phyloP scores from a whole-genome alignment of 2,797 vertebrate genomes.

The Mustela erminea region DNA sequence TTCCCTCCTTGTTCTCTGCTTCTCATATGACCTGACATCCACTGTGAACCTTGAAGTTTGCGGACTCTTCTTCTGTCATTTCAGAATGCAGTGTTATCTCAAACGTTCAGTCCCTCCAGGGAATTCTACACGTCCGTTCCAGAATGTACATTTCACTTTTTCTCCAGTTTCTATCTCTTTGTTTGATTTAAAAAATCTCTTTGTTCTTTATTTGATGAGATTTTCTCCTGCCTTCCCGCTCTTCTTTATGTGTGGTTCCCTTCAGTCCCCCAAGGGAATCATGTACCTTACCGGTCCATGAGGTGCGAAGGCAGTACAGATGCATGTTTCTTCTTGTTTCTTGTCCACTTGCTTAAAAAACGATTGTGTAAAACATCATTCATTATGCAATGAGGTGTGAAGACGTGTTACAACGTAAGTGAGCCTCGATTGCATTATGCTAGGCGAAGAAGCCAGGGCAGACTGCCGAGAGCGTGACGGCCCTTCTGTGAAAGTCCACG shows the following conservation, averaged over 20 bases:
- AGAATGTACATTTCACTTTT: not conserved
- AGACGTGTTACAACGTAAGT: not conserved
- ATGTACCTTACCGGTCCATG: not conserved
- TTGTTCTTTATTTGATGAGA: not conserved
- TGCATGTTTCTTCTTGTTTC: not conserved
- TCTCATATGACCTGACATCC: not conserved
- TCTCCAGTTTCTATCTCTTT: not conserved
- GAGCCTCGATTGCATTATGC: not conserved
- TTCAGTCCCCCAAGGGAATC: not conserved
- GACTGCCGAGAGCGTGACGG: not conserved
- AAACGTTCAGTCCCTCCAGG: not conserved
- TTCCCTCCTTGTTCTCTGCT: not conserved
- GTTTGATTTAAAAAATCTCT: not conserved
- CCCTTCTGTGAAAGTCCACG: not conserved
- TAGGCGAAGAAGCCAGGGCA: not conserved
- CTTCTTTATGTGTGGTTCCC: not conserved
- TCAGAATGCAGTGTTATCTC: not conserved
- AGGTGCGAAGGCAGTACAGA: not conserved
- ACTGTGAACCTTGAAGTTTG: not conserved
- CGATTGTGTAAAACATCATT: not conserved
- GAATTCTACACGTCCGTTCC: not conserved
- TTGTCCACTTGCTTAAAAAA: not conserved
- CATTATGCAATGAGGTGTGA: not conserved
- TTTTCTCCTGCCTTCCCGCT: not conserved
- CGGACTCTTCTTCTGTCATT: not conserved